These are phyloP conservation scores for Gonatopus flavifemur DNA, from an alignment of 1,140 invertebrate genomes.

Conservation along the genomic window DNA sequence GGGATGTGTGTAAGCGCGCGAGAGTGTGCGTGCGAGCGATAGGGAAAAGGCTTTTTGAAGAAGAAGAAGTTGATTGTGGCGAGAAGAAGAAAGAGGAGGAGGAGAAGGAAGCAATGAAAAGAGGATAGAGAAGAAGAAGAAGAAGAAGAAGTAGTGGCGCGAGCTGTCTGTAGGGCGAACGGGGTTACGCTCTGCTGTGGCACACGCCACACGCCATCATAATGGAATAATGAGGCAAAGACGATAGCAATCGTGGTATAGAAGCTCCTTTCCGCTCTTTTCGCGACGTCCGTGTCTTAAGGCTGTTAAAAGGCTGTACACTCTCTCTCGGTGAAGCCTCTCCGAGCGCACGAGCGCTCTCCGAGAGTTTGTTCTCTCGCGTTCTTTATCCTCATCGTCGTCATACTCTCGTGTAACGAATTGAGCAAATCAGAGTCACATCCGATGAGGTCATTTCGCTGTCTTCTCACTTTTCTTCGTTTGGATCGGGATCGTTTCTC, in stretches of 20 bases:
- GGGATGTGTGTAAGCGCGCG: constrained; percentile 37
- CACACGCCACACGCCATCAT: constrained; percentile 57
- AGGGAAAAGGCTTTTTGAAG: constrained; percentile 9
- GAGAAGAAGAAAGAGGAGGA: constrained; percentile 6
- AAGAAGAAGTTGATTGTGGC: constrained; percentile 24
- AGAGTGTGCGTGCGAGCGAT: not conserved
- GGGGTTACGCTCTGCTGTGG: constrained; percentile 38
- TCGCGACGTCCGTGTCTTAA: constrained; percentile 35
- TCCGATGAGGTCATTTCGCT: constrained; percentile 55
- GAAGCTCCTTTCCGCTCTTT: constrained; percentile 44
- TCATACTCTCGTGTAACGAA: too few relatives aligned
- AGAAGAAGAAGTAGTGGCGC: constrained; percentile 19
- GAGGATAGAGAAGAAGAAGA: constrained; percentile 15
- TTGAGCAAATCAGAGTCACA: constrained; percentile 58
- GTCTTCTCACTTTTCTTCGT: too few relatives aligned
- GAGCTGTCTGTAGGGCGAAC: constrained; percentile 38
- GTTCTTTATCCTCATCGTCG: constrained; percentile 23
- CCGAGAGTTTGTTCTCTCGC: constrained; percentile 7
- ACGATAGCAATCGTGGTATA: constrained; percentile 54
- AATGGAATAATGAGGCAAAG: constrained; percentile 57
- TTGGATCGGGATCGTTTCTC: too few relatives aligned
- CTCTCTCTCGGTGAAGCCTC: too few relatives aligned
- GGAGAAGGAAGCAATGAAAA: constrained; percentile 6
- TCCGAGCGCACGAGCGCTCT: constrained; percentile 19
- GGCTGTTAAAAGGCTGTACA: too few relatives aligned